Evolutionary conservation across 2,113 vertebrate species (phyloP), one percentile per base, ranked within the genome.

Genomic region (Notarius quadriscutis): DNA sequence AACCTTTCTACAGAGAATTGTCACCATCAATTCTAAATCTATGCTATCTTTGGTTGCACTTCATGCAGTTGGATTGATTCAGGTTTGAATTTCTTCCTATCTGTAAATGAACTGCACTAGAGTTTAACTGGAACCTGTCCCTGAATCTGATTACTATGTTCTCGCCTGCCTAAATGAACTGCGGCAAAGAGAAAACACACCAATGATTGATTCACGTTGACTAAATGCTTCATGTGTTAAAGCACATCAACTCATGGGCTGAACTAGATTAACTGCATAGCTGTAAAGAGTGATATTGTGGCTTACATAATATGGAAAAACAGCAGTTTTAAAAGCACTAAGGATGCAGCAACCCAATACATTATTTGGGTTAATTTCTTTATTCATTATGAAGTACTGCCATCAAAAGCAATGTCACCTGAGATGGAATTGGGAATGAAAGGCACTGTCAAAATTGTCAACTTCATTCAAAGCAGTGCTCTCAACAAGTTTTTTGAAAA

Each of bases 381-480:
- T 62, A 41, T 81, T 25, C 5, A 0, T 62, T 62, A 62, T 48
- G 5, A 81, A 14, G 20, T 41, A 5, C 57, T 48, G 57, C 30
- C 20, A 81, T 48, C 30, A 48, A 62, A 81, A 48, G 18, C 10
- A 7, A 62, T 60, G 30, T 1, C 57, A 81, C 18, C 57, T 60
- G 18, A 25, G 57, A 81, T 62, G 4, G 55, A 58, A 58, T 22
- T 20, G 20, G 5, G 41, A 62, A 81, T 81, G 57, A 81, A 81
- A 62, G 57, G 6, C 57, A 25, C 25, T 81, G 79, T 81, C 57
- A 62, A 81, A 81, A 62, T 12, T 62, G 30, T 62, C 57, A 81
- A 62, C 58, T 81, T 81, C 57, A 48, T 60, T 58, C 62, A 81
- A 81, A 34, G 57, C 4, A 30, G 1, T 62, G 34, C 20, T 62